Evolutionary conservation across 1,140 invertebrate species (phyloP), one percentile per base, ranked within the genome.

Genomic region (Callitettix versicolor): DNA sequence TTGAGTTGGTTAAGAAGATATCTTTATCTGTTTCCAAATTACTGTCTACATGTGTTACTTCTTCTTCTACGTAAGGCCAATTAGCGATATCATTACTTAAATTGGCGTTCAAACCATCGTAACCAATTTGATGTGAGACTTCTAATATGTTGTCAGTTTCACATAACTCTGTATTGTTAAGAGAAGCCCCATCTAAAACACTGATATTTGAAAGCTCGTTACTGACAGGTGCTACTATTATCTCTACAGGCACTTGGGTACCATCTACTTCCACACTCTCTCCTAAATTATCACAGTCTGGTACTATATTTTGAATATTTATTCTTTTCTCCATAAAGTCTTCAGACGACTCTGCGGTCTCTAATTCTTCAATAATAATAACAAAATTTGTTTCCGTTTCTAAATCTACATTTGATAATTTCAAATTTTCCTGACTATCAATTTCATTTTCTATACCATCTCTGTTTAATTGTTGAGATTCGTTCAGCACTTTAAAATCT

Each of bases 41-140:
- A 21, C 11, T 21, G 21, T 51, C 48, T 20, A 51, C 34, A 6
- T 51, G 30, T 18, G 33, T 30, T 24, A 51, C 48, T 38, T 51
- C 48, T 18, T 51, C 48, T 38, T 51, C 48, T 14, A 51, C 48
- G 36, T 36, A 51, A 18, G 48, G 48, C 48, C 48, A 51, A 34
- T 51, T 51, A 3, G 30, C 34, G 12, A 51, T 51, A 20, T 51
- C 48, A 48, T 48, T 48, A 30, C 22, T 48, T 14, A 48, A 14
- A 20, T 51, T 38, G 34, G 34, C 48, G 36, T 51, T 51, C 18
- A 51, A 36, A 36, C 36, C 48, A 20, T 51, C 48, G 36, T 51
- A 51, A 38, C 48, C 26, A 51, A 26, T 36, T 34, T 14, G 47
- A 15, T 3, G 47, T 24, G n/a, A n/a, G n/a, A n/a, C n/a, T n/a